phyloP scores from a whole-genome alignment of 1,140 invertebrate species.

The Pararge aegeria region DNA sequence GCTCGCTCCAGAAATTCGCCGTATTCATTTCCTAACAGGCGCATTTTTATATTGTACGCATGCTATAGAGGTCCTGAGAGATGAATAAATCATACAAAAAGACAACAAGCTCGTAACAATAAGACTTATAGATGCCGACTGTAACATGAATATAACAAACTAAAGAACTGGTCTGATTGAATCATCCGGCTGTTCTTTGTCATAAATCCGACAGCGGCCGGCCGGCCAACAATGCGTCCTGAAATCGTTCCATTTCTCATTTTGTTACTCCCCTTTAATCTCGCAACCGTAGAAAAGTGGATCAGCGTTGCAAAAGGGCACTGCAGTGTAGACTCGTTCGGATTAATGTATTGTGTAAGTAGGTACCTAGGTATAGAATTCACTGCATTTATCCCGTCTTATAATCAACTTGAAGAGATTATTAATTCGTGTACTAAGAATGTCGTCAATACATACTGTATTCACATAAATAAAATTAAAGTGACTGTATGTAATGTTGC shows the following conservation, averaged over 20 bases:
- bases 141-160: constrained; percentile 76
- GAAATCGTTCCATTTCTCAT: constrained; percentile 79
- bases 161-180: constrained; percentile 76
- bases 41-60: constrained; percentile 4
- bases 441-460: background rate
- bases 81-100: constrained; percentile 56
- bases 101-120: constrained; percentile 60
- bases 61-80: constrained; percentile 10
- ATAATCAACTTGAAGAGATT: constrained; percentile 15
- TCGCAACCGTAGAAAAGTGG: constrained; percentile 78
- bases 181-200: constrained; percentile 77
- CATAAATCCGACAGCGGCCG: constrained; percentile 77
- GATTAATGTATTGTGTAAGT: constrained; percentile 71
- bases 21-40: background rate
- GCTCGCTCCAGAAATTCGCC: background rate
- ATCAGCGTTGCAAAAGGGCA: constrained; percentile 75
- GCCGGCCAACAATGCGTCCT: constrained; percentile 74
- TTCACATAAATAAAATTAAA: too few relatives aligned
- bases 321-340: constrained; percentile 68
- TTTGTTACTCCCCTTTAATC: constrained; percentile 80
- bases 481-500: too few relatives aligned
- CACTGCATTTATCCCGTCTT: constrained; percentile 20
- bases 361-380: constrained; percentile 33
- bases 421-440: background rate
- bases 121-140: constrained; percentile 56